Evolutionary conservation across 2,797 vertebrate species (phyloP), one percentile per base, ranked within the genome.

Genomic region (Acipenser transmontanus): DNA sequence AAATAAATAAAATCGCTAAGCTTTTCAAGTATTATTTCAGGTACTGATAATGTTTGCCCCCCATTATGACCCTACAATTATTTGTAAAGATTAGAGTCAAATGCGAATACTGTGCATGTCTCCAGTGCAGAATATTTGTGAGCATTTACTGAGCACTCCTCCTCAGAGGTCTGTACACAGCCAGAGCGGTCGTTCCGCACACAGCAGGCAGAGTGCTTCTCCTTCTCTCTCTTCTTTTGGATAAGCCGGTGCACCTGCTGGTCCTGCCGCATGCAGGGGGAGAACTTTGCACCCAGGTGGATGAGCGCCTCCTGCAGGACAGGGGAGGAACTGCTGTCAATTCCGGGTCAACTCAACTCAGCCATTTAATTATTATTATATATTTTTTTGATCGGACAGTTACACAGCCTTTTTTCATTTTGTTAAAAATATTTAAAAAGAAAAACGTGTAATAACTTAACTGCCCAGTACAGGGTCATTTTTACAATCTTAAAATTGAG

Each of bases 201-300:
- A 0, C 97, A 99, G 87, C 97, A 99, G 56, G 93, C 97, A 0
- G 97, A 97, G 72, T 93, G 87, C 59, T 90, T 86, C 82, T 99
- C 97, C 6, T 74, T 87, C 47, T 81, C 84, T 1, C 86, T 84
- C 65, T 92, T 93, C 50, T 92, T 87, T 0, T 85, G 89, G 72
- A 98, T 97, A 76, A 97, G 89, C 63, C 83, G 89, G 75, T 97
- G 88, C 66, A 99, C 95, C 80, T 98, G 93, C 51, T 90, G 82
- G 73, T 99, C 97, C 81, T 94, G 95, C 64, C 95, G 91, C 97
- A 99, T 99, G 76, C 97, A 99, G 0, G 96, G 97, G 0, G 97
- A 95, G 78, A 99, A 99, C 84, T 99, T 99, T 66, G 97, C 97
- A n/a, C 97, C 97, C 51, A 99, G 84, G 81, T 99, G 97, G 72